Conservation (phyloP, 35 echinoderm and acorn worm species). For the Ptychodera flava region DNA sequence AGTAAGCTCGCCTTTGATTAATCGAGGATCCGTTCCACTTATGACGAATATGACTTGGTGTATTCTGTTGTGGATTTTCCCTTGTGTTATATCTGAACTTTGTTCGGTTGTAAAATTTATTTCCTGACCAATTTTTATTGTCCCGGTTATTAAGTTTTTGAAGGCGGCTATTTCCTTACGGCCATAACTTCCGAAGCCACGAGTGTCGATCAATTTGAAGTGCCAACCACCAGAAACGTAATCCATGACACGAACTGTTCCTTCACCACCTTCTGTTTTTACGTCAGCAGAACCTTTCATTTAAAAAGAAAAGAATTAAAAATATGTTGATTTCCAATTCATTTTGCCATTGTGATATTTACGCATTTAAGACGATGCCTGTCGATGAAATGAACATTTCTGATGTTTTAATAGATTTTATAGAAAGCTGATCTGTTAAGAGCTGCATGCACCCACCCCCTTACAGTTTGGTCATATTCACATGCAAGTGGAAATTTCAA, state of each 20-base stretch:
- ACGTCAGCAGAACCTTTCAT: neutral
- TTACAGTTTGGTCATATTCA: too few species aligned
- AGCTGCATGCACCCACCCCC: too few species aligned
- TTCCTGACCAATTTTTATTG: neutral
- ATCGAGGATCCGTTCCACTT: neutral
- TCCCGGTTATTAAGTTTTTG: neutral
- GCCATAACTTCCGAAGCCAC: neutral
- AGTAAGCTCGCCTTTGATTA: neutral
- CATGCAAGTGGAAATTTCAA: too few species aligned
- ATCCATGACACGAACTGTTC: neutral
- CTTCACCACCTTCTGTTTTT: neutral
- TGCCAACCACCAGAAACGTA: neutral
- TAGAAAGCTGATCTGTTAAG: too few species aligned
- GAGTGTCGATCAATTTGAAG: neutral
- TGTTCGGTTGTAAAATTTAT: neutral
- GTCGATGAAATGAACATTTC: too few species aligned
- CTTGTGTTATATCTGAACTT: neutral
- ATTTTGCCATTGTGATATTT: too few species aligned
- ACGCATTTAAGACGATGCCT: too few species aligned
- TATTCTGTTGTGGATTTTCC: neutral
- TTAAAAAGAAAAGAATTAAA: neutral
- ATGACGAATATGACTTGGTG: neutral
- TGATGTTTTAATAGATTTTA: too few species aligned
- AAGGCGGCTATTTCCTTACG: neutral
- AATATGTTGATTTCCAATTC: too few species aligned